Conservation (phyloP, 1,140 invertebrate species). For the Choristoneura fumiferana region DNA sequence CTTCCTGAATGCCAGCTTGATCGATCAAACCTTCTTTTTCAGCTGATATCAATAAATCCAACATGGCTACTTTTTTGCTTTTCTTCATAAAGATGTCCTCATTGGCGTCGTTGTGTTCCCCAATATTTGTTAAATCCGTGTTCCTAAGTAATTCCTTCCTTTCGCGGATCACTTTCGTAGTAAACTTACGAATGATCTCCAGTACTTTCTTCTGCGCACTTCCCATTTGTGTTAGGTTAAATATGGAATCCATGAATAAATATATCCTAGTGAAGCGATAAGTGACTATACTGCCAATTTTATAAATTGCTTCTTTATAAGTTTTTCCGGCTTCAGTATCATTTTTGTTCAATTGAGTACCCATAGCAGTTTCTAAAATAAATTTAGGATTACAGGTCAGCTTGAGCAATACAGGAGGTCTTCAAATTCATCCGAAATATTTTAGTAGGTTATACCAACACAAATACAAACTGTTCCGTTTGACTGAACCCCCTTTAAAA, state of each 20-base stretch:
- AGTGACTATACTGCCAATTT: slow-evolving; percentile 51
- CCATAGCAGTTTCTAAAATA: slow-evolving; percentile 70
- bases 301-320: slow-evolving; percentile 62
- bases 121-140: slow-evolving; percentile 17
- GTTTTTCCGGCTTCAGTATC: slow-evolving; percentile 37
- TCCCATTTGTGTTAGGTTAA: slow-evolving; percentile 34
- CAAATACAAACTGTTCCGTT: no score
- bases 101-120: neutral
- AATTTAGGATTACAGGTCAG: no score
- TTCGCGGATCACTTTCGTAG: slow-evolving; percentile 48
- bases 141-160: slow-evolving; percentile 36
- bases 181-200: slow-evolving; percentile 46
- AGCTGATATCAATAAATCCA: slow-evolving; percentile 86
- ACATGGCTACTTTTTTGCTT: slow-evolving; percentile 85
- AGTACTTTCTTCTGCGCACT: slow-evolving; percentile 36
- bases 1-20: slow-evolving; percentile 80
- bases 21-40: slow-evolving; percentile 77
- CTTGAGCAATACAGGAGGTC: no score
- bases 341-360: slow-evolving; percentile 59
- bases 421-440: no score
- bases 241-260: slow-evolving; percentile 47
- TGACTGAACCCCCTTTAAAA: no score
- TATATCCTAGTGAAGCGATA: slow-evolving; percentile 54
- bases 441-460: no score
- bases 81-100: slow-evolving; percentile 34